Percentiles rank a stretch among this genome's conserved stretches.
These are phyloP conservation scores for Charadrius vociferus DNA, from an alignment of 2,113 vertebrate genomes.

Conservation along the genomic window DNA sequence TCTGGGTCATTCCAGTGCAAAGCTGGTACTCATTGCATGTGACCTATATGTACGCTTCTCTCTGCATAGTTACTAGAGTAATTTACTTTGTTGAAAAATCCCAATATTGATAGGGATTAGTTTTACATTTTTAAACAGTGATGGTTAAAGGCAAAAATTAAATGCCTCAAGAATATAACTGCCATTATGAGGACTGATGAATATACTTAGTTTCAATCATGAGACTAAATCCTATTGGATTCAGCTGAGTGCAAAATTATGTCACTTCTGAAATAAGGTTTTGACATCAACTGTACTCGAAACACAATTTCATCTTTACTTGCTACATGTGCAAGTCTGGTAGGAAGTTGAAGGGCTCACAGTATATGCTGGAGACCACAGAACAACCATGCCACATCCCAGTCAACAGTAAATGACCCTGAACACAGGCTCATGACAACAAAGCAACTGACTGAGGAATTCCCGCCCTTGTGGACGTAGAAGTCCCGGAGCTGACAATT, in stretches of 20 bases:
- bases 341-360: background rate
- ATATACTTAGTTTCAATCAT: background rate
- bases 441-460: background rate
- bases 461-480: background rate
- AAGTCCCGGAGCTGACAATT: background rate
- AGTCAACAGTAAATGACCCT: background rate
- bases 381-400: background rate
- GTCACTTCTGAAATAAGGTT: background rate
- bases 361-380: background rate
- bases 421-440: background rate
- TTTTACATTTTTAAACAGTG: background rate
- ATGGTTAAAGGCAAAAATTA: background rate
- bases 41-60: background rate
- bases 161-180: background rate
- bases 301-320: background rate
- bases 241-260: background rate
- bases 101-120: background rate
- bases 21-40: background rate
- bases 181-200: background rate
- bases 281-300: background rate
- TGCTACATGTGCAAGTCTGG: background rate
- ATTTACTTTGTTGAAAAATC: background rate
- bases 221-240: background rate
- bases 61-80: background rate
- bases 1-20: background rate